These are phyloP conservation scores for Ochropleura leucogaster DNA, from an alignment of 2,888 invertebrate species.

Conservation along the genomic window DNA sequence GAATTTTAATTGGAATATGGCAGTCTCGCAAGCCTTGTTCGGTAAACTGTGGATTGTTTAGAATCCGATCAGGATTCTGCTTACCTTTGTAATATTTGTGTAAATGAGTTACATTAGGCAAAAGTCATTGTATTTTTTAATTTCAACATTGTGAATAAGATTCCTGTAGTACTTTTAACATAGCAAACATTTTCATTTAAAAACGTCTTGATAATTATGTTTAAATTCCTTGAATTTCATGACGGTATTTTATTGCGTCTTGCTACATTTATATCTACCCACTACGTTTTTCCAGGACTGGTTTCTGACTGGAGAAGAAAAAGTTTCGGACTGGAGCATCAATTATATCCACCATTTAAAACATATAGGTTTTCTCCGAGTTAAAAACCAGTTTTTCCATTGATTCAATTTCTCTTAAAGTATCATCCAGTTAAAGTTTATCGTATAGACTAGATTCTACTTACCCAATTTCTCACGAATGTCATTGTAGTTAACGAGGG, in stretches of 20 bases:
- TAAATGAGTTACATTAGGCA: conserved; percentile 30
- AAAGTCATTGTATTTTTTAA: conserved; percentile 2
- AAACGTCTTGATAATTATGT: conserved; percentile 9
- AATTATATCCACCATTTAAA: neutral
- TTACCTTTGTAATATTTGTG: conserved; percentile 40
- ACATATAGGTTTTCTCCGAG: neutral
- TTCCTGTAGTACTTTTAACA: conserved; percentile 10
- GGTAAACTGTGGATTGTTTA: conserved; percentile 50
- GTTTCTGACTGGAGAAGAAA: too few relatives aligned
- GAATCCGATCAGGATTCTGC: conserved; percentile 39
- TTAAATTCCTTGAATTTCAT: conserved; percentile 7
- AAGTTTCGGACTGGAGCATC: conserved; percentile 5
- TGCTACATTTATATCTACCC: neutral
- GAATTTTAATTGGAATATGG: conserved; percentile 66
- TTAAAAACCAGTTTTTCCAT: neutral
- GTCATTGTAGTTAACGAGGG: conserved; percentile 36
- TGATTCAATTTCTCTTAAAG: conserved; percentile 1
- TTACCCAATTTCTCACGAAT: conserved; percentile 46
- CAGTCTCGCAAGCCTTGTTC: conserved; percentile 43
- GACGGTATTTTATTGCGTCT: conserved; percentile 12
- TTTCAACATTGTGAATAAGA: neutral
- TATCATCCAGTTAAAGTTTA: conserved; percentile 2
- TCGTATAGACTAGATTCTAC: conserved; percentile 1
- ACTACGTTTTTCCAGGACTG: conserved; percentile 5
- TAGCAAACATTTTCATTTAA: neutral